Base-by-base conservation (phyloP, 2,888 invertebrate genomes). In the Sphaeridia pumilis region DNA sequence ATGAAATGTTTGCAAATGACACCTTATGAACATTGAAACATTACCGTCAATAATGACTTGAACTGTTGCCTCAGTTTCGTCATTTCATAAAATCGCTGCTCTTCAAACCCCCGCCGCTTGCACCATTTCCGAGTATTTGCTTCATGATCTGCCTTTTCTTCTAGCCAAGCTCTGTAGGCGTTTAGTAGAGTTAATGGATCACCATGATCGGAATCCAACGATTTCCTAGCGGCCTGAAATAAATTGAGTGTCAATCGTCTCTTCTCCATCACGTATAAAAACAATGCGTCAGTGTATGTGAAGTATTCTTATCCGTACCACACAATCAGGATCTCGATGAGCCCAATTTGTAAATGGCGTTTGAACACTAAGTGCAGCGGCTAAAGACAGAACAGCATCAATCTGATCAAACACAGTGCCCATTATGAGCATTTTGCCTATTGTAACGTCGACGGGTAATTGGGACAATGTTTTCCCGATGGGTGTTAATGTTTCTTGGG, bases 31-130 rank as follows among this genome's bases (percentile, higher is more conserved):
- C 25, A 1, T 25, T 21, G 43, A n/a, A n/a, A n/a, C n/a, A 38
- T 34, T 57, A 82, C 85, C 73, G 81, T 80, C 14, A 94, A 73
- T 55, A 93, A 76, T 51, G 84, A 82, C 67, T 84, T 79, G 66
- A 94, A 86, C 71, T 98, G 98, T 24, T 83, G 78, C 31, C 92
- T 78, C 4, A 98, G 74, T 73, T 97, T 97, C 0, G 87, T 88
- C 67, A 93, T 84, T 72, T 98, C 98, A 68, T 95, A 98, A 67
- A 98, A 84, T 22, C 98, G 74, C 70, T 98, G 95, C 69, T 98
- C 97, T 71, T 98, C 97, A 5, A 98, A 75, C 0, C 93, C 94
- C 53, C 92, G 75, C 52, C 85, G 77, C 59, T 79, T 79, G 65
- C 94, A 90, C 97, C 98, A 98, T 55, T 81, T 79, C 42, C 82